Percentiles rank a stretch among this genome's conserved stretches.
These are phyloP conservation scores for Catharus bicknelli DNA, from an alignment of 2,113 vertebrate genomes.

Conservation along the genomic window DNA sequence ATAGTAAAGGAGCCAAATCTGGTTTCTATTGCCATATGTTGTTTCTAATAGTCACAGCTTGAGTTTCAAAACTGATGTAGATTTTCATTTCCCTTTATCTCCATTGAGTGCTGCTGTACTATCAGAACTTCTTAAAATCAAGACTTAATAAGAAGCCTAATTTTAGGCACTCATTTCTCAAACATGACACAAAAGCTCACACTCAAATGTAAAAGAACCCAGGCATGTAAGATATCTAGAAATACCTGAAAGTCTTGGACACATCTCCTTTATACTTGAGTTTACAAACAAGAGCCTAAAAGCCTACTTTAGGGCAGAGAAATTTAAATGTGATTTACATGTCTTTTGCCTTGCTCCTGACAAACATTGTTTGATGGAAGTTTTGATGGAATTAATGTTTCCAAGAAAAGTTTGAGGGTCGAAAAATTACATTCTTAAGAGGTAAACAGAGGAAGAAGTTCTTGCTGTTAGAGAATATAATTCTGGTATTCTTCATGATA, in stretches of 20 bases:
- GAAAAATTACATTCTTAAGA: not conserved
- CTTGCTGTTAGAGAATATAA: not conserved
- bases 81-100: constrained; percentile 23
- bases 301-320: not conserved
- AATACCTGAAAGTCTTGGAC: not conserved
- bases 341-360: not conserved
- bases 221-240: not conserved
- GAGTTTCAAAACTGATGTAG: constrained; percentile 21
- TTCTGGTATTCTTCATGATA: not conserved
- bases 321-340: not conserved
- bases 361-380: not conserved
- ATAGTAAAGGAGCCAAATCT: constrained; percentile 14
- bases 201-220: not conserved
- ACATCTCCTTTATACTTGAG: not conserved
- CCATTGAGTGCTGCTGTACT: not conserved
- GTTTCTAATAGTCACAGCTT: constrained; percentile 26
- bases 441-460: not conserved
- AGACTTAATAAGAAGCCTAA: not conserved
- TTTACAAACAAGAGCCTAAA: not conserved
- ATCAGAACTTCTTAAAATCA: not conserved
- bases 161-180: constrained; percentile 1
- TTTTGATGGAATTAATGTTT: not conserved
- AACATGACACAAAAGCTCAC: not conserved
- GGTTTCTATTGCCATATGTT: constrained; percentile 18
- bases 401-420: not conserved